Evolutionary conservation across 2,113 vertebrate genomes (phyloP).

Genomic region (Rhagologus leucostigma): DNA sequence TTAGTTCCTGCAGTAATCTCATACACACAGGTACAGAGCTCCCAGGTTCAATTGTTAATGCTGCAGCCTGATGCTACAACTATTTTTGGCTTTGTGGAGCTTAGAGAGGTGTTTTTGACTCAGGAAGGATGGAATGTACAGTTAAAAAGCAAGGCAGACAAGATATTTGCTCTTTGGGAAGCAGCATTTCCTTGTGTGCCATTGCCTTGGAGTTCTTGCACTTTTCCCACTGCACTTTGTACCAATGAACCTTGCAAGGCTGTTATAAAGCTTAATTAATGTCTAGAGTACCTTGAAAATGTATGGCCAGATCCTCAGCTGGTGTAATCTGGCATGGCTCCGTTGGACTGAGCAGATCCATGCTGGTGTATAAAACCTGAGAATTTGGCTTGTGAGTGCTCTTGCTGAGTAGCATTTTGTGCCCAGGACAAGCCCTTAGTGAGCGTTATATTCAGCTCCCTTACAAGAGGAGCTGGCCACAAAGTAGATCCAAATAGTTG

Average conservation of each 20-base stretch:
- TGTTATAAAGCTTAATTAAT: conserved; percentile 4
- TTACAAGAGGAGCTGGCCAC: background rate
- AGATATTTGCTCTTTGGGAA: background rate
- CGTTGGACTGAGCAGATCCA: background rate
- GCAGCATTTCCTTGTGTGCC: background rate
- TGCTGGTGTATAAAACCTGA: background rate
- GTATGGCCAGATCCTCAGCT: background rate
- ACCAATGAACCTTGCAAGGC: background rate
- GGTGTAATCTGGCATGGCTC: background rate
- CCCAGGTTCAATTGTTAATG: background rate
- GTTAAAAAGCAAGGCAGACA: background rate
- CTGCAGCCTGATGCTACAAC: background rate
- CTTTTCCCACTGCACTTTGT: background rate
- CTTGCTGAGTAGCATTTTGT: background rate
- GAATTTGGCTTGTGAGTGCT: background rate
- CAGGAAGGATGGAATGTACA: background rate
- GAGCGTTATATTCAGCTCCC: background rate
- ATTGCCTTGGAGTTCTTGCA: background rate
- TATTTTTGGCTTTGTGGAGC: background rate
- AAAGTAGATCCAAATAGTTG: background rate
- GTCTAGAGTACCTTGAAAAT: background rate
- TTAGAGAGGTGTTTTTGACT: background rate
- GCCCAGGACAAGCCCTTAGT: background rate
- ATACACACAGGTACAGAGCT: fast-evolving
- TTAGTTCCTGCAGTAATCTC: background rate